Evolutionary conservation across 2,113 vertebrate genomes (phyloP).

Genomic region (Bos javanicus): DNA sequence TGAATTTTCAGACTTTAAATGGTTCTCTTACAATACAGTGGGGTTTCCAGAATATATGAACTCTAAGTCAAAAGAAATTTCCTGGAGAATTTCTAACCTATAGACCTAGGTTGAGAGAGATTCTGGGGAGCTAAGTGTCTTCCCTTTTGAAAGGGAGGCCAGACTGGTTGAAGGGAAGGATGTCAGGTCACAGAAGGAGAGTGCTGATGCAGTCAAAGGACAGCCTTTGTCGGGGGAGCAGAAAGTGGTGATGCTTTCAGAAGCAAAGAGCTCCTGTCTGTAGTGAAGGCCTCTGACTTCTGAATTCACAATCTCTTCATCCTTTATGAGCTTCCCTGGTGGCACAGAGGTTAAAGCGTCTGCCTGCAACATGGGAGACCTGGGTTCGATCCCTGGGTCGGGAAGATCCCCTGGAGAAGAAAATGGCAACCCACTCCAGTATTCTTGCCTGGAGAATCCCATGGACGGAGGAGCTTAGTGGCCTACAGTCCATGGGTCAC

Average conservation of each 20-base stretch:
- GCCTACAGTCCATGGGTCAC: too few relatives aligned
- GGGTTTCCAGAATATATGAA: neutral
- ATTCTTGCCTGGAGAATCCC: too few relatives aligned
- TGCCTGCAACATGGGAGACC: too few relatives aligned
- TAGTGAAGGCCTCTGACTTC: conserved; percentile 13
- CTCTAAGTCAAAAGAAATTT: neutral
- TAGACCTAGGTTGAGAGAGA: neutral
- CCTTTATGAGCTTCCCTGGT: neutral
- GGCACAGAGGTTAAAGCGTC: too few relatives aligned
- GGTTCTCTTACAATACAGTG: neutral
- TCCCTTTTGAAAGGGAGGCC: neutral
- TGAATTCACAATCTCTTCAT: neutral
- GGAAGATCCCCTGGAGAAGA: too few relatives aligned
- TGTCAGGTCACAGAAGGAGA: neutral
- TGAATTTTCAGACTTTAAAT: conserved; percentile 2
- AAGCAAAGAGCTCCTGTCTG: neutral
- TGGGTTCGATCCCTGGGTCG: too few relatives aligned
- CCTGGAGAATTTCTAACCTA: neutral
- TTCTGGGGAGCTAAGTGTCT: neutral
- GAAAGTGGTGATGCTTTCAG: neutral
- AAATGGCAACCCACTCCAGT: too few relatives aligned
- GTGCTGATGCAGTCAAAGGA: neutral
- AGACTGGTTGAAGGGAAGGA: neutral
- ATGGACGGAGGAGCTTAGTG: too few relatives aligned
- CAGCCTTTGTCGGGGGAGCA: neutral